phyloP scores from a whole-genome alignment of 2,888 invertebrate species.

The Eristalis pertinax region DNA sequence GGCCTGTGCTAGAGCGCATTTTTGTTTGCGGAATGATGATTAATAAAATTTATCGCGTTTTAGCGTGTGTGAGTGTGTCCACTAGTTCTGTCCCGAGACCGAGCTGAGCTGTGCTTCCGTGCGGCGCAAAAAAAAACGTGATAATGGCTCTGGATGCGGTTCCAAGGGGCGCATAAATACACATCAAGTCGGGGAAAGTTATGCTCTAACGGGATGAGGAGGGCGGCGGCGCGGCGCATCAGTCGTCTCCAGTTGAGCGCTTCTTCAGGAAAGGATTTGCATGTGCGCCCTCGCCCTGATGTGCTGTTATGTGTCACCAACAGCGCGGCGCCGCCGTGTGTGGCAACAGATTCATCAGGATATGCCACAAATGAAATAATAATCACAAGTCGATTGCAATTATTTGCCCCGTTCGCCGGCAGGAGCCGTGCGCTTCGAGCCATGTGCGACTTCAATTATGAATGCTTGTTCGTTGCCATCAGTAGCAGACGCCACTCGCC shows the following conservation, averaged over 20 bases:
- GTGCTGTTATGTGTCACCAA: conserved; percentile 20
- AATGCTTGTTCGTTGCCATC: conserved; percentile 7
- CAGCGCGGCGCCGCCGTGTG: neutral
- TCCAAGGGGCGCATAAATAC: conserved; percentile 67
- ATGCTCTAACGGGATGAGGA: conserved; percentile 4
- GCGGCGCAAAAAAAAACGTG: conserved; percentile 55
- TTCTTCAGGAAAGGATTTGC: neutral
- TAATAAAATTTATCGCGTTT: conserved; percentile 66
- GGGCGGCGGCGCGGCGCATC: neutral
- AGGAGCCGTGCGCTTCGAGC: conserved; percentile 23
- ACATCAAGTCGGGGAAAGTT: conserved; percentile 43
- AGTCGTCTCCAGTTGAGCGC: conserved; percentile 11
- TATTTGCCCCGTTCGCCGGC: conserved; percentile 26
- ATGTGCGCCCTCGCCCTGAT: neutral
- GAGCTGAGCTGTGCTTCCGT: conserved; percentile 30
- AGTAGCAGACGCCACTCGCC: neutral
- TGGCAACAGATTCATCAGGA: conserved; percentile 40
- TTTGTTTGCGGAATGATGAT: conserved; percentile 70
- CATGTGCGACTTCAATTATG: conserved; percentile 54
- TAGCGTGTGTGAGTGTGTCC: conserved; percentile 9
- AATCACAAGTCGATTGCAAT: conserved; percentile 58
- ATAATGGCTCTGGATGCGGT: conserved; percentile 64
- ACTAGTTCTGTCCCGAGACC: neutral
- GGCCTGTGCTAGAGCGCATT: conserved; percentile 54
- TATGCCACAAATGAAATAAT: conserved; percentile 49